A percentile compares a stretch with the other conserved stretches of the same genome.
Evolutionary conservation across 2,888 invertebrate species (phyloP).

Genomic region (Meliscaeva auricollis): DNA sequence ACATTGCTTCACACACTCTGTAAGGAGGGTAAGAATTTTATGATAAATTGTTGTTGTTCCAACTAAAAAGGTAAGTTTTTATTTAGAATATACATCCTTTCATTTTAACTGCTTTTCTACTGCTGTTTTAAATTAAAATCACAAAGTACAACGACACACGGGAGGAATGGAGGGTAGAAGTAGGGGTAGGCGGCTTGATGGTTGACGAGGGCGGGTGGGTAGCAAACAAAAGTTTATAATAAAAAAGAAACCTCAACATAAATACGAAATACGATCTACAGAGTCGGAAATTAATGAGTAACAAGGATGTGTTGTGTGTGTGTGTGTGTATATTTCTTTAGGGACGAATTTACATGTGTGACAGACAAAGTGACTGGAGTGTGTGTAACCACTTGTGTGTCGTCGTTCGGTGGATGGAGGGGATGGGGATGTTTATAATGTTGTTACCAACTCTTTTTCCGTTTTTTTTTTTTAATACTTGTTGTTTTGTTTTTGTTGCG

Average conservation of each 20-base stretch:
- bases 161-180: neutral
- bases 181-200: neutral
- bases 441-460: slow-evolving; percentile 20
- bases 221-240: slow-evolving; percentile 17
- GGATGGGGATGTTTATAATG: slow-evolving; percentile 35
- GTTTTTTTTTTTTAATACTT: neutral
- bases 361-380: slow-evolving; percentile 50
- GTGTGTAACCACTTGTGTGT: slow-evolving; percentile 56
- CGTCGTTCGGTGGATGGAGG: neutral
- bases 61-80: slow-evolving; percentile 41
- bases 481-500: slow-evolving; percentile 16
- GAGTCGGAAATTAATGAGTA: slow-evolving; percentile 68
- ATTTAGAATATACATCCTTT: slow-evolving; percentile 40
- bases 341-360: slow-evolving; percentile 63
- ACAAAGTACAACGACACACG: neutral
- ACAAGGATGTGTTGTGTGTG: no score
- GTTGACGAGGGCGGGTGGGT: neutral
- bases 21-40: slow-evolving; percentile 10
- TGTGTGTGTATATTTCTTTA: neutral
- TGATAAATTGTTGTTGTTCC: slow-evolving; percentile 42
- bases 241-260: slow-evolving; percentile 39
- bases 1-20: neutral
- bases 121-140: slow-evolving; percentile 51
- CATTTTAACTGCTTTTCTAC: slow-evolving; percentile 47
- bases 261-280: slow-evolving; percentile 44